Conservation (phyloP, 2,113 vertebrate genomes). For the Hemiprocne comata region DNA sequence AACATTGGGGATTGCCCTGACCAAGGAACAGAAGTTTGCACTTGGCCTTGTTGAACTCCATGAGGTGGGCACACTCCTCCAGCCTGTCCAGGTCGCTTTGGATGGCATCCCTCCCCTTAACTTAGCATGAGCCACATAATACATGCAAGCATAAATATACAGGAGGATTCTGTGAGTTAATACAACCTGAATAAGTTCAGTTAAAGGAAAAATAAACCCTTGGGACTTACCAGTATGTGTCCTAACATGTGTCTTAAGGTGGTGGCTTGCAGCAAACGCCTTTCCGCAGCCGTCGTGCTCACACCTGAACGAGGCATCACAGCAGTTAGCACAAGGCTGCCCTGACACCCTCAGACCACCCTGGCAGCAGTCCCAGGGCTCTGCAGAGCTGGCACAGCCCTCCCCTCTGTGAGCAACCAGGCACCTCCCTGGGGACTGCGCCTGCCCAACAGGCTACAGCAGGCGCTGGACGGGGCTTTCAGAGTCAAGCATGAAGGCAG, state of each 20-base stretch:
- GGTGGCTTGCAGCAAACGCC: slow-evolving; percentile 97
- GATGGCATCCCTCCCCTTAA: background rate
- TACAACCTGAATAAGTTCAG: background rate
- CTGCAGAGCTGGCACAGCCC: background rate
- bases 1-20: background rate
- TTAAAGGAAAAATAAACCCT: background rate
- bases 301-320: slow-evolving; percentile 80
- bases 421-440: background rate
- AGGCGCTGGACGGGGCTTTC: background rate
- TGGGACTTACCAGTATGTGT: slow-evolving; percentile 91
- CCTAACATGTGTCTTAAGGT: slow-evolving; percentile 97
- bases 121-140: background rate
- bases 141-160: background rate
- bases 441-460: background rate
- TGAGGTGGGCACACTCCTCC: background rate
- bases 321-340: background rate
- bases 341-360: no score
- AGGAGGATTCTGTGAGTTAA: background rate
- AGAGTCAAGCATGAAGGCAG: background rate
- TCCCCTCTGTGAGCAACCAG: background rate
- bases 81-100: background rate
- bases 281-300: slow-evolving; percentile 98
- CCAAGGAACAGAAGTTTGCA: background rate
- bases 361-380: background rate
- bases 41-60: background rate